Percentiles rank a stretch among this genome's conserved stretches.
phyloP scores from a whole-genome alignment of 1,140 invertebrate species.

The Leucophenga varia region DNA sequence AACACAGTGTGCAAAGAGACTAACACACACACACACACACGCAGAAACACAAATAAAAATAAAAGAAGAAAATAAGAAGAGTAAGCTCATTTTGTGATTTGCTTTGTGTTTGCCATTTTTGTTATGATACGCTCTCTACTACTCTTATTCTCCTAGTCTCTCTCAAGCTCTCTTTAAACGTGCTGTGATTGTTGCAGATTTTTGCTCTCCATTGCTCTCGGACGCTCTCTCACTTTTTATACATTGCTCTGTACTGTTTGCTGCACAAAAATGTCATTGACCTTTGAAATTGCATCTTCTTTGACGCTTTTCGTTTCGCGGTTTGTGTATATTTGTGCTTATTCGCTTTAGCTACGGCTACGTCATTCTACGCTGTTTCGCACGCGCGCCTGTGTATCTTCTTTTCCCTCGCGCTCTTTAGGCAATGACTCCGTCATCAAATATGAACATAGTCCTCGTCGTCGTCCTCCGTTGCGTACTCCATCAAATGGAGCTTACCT shows the following conservation, averaged over 20 bases:
- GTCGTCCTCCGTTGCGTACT: too few species aligned
- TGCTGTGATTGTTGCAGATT: conserved; percentile 14
- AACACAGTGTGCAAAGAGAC: too few species aligned
- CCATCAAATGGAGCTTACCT: too few species aligned
- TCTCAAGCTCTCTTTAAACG: conserved; percentile 11
- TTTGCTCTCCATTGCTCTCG: conserved; percentile 14
- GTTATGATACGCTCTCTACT: conserved; percentile 11
- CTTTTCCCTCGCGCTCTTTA: conserved; percentile 22
- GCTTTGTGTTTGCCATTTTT: too few species aligned
- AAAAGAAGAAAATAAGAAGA: conserved; percentile 7
- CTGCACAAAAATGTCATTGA: conserved; percentile 44
- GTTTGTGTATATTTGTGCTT: conserved; percentile 29
- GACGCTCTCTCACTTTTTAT: too few species aligned
- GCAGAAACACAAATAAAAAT: too few species aligned
- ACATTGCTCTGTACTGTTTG: too few species aligned
- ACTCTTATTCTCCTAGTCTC: background rate
- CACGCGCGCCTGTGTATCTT: conserved; percentile 21
- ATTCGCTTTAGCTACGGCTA: conserved; percentile 27
- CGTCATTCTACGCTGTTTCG: conserved; percentile 49
- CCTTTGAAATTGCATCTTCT: conserved; percentile 54
- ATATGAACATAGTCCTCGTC: too few species aligned
- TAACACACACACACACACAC: too few species aligned
- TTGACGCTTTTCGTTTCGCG: conserved; percentile 20
- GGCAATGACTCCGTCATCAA: conserved; percentile 34
- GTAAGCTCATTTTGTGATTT: too few species aligned